Evolutionary conservation across 2,888 invertebrate genomes (phyloP).

Genomic region (Rotaria magnacalcarata): DNA sequence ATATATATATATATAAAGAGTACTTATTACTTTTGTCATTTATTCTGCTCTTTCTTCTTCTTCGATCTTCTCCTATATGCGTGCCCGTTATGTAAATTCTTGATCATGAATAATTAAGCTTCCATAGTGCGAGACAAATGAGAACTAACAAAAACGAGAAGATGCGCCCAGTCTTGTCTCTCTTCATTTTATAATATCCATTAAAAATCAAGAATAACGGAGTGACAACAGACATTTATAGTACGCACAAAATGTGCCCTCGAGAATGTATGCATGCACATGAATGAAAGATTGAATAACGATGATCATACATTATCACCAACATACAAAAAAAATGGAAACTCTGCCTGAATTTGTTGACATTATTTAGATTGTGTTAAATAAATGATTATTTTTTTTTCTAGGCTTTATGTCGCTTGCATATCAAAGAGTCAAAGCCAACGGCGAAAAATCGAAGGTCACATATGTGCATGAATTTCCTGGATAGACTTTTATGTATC

Average conservation of each 20-base stretch:
- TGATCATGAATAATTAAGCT: conserved; percentile 31
- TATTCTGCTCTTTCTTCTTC: not conserved
- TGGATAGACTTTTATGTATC: not conserved
- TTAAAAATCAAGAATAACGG: conserved; percentile 18
- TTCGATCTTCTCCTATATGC: not conserved
- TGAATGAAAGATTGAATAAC: conserved; percentile 10
- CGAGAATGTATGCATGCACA: conserved; percentile 20
- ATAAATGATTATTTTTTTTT: not conserved
- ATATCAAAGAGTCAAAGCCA: not conserved
- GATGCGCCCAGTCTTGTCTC: not conserved
- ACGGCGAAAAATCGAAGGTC: not conserved
- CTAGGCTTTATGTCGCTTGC: not conserved
- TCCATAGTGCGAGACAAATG: not conserved
- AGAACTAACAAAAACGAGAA: not conserved
- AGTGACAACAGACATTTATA: not conserved
- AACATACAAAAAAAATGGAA: not conserved
- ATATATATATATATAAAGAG: not conserved
- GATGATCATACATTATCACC: not conserved
- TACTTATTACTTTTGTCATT: conserved; percentile 4
- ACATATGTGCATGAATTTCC: not conserved
- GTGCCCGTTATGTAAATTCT: not conserved
- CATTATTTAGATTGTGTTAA: not conserved
- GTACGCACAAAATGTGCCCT: not conserved
- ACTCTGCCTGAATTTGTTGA: not conserved
- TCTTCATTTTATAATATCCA: conserved; percentile 17